Evolutionary conservation across 2,888 invertebrate genomes (phyloP), one percentile per base, ranked within the genome.

Genomic region (Parnassius glacialis): DNA sequence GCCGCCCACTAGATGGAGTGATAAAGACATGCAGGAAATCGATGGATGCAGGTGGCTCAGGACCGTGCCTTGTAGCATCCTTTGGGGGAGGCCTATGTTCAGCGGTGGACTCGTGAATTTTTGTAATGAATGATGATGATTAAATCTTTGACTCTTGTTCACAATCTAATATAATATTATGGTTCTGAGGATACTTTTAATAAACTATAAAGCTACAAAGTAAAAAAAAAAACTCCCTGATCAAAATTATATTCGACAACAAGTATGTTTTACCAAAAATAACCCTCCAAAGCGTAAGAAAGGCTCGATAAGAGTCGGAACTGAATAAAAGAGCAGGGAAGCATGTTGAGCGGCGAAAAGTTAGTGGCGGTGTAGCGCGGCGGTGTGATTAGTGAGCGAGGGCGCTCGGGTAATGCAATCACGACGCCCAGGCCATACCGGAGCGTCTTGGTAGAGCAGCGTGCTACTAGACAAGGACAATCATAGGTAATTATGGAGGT

Each of bases 361-460:
- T 59, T 59, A 51, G 62, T 48, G 45, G 59, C 57, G 59, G 62
- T 42, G 61, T 48, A 41, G 13, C 57, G 42, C 12, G 53, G 65
- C 61, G 66, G 61, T 60, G 64, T 64, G 66, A 67, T 67, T 63
- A 67, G 68, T 65, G 68, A 63, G 64, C 63, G 65, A 61, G 69
- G 67, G 70, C 68, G 70, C 65, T 65, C 71, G 67, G 48, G 68
- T 69, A 72, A 72, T 71, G 68, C 71, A 68, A 71, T 71, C 69
- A 68, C 67, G 67, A 65, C 68, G 67, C 66, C 67, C 67, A 65
- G 65, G 63, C 66, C 65, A 64, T 64, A 67, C 68, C 56, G 64
- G 48, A 48, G 45, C n/a, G n/a, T 11, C 47, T 9, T 9, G 48
- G 9, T 13, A 48, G 48, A 48, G 48, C 9, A 5, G 10, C 43